A percentile compares a stretch with the other conserved stretches of the same genome.
Conservation (phyloP, 2,888 invertebrate genomes). For the Cheiracanthium punctorium region DNA sequence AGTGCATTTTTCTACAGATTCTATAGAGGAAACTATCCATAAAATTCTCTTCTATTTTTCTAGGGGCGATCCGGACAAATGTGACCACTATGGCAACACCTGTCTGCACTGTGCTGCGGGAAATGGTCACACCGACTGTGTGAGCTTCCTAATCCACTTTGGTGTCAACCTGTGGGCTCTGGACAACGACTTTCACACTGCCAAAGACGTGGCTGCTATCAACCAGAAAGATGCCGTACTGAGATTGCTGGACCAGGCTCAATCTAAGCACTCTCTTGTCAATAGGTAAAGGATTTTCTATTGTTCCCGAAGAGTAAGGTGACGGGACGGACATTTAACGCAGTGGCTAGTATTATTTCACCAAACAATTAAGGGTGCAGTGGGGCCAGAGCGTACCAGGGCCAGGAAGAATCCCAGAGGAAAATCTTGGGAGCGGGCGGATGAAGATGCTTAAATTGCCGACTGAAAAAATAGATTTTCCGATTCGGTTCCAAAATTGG, state of each 20-base stretch:
- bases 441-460: too few relatives aligned
- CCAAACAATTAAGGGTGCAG: too few relatives aligned
- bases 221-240: conserved; percentile 90
- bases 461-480: too few relatives aligned
- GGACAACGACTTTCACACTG: conserved; percentile 93
- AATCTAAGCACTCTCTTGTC: conserved; percentile 86
- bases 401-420: too few relatives aligned
- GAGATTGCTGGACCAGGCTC: conserved; percentile 88
- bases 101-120: conserved; percentile 92
- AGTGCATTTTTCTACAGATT: too few relatives aligned
- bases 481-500: too few relatives aligned
- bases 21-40: background rate
- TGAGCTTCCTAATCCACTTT: conserved; percentile 94
- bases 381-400: too few relatives aligned
- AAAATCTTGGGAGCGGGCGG: too few relatives aligned
- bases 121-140: conserved; percentile 91
- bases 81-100: conserved; percentile 94
- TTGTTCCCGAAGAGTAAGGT: too few relatives aligned
- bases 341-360: too few relatives aligned
- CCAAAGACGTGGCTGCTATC: conserved; percentile 93
- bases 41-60: conserved; percentile 61
- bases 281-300: too few relatives aligned
- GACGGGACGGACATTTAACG: too few relatives aligned
- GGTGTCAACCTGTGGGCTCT: conserved; percentile 93
- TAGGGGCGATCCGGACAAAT: conserved; percentile 95